A percentile compares a stretch with the other conserved stretches of the same genome.
phyloP scores from a whole-genome alignment of 1,140 invertebrate genomes.

The Eurosta solidaginis region DNA sequence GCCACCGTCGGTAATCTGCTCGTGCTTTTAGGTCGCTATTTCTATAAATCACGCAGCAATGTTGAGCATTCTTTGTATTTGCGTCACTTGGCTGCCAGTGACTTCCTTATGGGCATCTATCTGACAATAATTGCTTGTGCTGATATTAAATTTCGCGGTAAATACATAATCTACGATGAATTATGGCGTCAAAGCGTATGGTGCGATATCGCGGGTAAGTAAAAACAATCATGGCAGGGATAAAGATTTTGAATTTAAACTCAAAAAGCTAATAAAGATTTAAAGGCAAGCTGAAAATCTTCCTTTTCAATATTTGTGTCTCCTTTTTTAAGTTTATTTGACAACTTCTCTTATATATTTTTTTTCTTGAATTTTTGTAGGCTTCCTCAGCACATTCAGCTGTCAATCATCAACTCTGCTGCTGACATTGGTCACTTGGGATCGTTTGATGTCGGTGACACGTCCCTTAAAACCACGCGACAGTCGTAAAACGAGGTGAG shows the following conservation, averaged over 20 bases:
- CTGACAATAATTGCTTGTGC: constrained; percentile 68
- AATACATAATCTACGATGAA: constrained; percentile 66
- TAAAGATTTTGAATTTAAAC: background rate
- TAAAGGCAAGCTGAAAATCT: background rate
- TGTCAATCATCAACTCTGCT: constrained; percentile 70
- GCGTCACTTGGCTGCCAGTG: constrained; percentile 70
- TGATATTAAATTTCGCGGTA: constrained; percentile 66
- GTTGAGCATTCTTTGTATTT: constrained; percentile 68
- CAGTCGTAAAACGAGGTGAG: constrained; percentile 47
- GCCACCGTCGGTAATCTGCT: constrained; percentile 68
- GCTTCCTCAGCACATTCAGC: constrained; percentile 71
- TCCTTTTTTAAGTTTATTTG: background rate
- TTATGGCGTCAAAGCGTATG: constrained; percentile 65
- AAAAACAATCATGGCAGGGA: background rate
- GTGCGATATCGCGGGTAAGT: constrained; percentile 64
- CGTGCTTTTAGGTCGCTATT: constrained; percentile 67
- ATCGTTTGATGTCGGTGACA: constrained; percentile 67
- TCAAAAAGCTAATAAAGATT: background rate
- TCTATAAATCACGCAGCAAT: constrained; percentile 60
- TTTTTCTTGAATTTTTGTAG: constrained; percentile 51
- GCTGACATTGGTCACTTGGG: constrained; percentile 68
- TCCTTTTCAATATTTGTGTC: background rate
- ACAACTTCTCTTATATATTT: background rate
- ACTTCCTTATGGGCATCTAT: constrained; percentile 73
- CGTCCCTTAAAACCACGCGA: constrained; percentile 63